phyloP scores from a whole-genome alignment of 2,888 invertebrate genomes.

The Leucania comma region DNA sequence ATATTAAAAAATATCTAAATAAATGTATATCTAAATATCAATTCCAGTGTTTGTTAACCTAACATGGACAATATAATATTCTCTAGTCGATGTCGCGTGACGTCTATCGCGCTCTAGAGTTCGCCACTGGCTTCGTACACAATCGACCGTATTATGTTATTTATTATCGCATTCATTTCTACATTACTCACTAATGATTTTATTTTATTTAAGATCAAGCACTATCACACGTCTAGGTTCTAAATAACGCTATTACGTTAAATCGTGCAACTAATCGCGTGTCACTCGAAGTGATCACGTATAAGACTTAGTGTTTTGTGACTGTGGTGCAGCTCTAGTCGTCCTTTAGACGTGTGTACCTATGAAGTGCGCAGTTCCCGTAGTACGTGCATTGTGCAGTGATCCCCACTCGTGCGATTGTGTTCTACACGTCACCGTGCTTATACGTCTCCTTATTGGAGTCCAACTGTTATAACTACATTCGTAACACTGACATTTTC shows the following conservation, averaged over 20 bases:
- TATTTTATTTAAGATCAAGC: conserved; percentile 30
- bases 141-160: conserved; percentile 55
- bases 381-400: conserved; percentile 25
- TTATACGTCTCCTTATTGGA: background rate
- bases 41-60: conserved; percentile 75
- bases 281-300: conserved; percentile 1
- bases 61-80: conserved; percentile 73
- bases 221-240: conserved; percentile 33
- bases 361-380: background rate
- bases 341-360: background rate
- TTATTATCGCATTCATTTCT: conserved; percentile 69
- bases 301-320: background rate
- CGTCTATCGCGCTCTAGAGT: conserved; percentile 8
- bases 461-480: conserved; percentile 3
- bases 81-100: conserved; percentile 53
- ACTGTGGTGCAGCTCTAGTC: background rate
- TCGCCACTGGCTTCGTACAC: conserved; percentile 33
- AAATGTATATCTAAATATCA: conserved; percentile 72
- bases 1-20: conserved; percentile 64
- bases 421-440: conserved; percentile 31
- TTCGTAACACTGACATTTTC: conserved; percentile 1
- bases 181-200: conserved; percentile 52
- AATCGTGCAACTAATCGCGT: conserved; percentile 11
- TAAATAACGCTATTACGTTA: conserved; percentile 17
- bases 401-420: conserved; percentile 17